Evolutionary conservation across 2,113 vertebrate species (phyloP).

Genomic region (Thunnus maccoyii): DNA sequence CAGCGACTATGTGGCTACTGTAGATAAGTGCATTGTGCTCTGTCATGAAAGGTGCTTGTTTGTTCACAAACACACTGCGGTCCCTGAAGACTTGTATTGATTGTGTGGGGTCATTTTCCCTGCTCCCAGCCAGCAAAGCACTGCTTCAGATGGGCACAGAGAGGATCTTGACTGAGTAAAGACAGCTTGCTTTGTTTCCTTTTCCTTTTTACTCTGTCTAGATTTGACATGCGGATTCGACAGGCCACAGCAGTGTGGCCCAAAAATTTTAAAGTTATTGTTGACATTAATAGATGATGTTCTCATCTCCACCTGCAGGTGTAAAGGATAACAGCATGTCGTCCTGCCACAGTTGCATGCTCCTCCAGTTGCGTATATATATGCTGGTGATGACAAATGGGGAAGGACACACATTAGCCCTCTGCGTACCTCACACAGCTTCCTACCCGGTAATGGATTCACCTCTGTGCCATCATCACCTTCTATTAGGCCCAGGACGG

Average conservation of each 20-base stretch:
- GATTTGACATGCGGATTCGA: constrained; percentile 26
- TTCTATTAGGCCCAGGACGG: constrained; percentile 81
- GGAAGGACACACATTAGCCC: constrained; percentile 82
- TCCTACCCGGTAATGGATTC: constrained; percentile 83
- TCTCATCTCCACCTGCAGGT: constrained; percentile 42
- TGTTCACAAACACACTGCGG: constrained; percentile 40
- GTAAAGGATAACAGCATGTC: constrained; percentile 47
- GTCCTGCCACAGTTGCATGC: constrained; percentile 47
- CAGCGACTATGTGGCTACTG: background rate
- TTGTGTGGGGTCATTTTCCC: constrained; percentile 26
- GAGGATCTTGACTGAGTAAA: constrained; percentile 44
- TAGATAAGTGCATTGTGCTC: constrained; percentile 23
- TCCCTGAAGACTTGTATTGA: constrained; percentile 61
- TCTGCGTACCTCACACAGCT: constrained; percentile 72
- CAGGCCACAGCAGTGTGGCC: background rate
- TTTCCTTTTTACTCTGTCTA: constrained; percentile 33
- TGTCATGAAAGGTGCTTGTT: constrained; percentile 37
- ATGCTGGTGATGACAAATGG: constrained; percentile 80
- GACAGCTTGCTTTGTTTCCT: constrained; percentile 51
- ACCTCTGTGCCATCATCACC: constrained; percentile 83
- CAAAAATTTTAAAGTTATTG: background rate
- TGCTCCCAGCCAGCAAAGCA: constrained; percentile 19
- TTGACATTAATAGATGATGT: constrained; percentile 71
- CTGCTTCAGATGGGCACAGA: constrained; percentile 44
- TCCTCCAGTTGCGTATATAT: constrained; percentile 48